These are phyloP conservation scores for Aleiodes leptofemur DNA, from an alignment of 2,888 invertebrate genomes.

Conservation along the genomic window DNA sequence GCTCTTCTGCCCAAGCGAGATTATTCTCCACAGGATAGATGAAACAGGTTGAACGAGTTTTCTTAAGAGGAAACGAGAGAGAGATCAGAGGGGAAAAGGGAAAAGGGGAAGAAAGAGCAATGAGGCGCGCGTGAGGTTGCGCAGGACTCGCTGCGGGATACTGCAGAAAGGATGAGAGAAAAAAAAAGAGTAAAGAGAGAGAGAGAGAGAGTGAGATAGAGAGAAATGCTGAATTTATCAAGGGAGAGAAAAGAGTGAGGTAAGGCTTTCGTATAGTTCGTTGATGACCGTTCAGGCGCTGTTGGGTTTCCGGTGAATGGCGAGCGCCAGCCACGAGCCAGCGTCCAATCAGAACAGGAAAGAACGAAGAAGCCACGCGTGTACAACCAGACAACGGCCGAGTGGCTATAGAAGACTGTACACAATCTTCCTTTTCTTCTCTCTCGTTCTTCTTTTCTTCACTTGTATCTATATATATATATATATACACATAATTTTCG, in stretches of 20 bases:
- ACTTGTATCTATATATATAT: conserved; percentile 29
- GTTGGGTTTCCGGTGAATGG: conserved; percentile 68
- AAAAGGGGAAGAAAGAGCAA: conserved; percentile 35
- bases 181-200: conserved; percentile 26
- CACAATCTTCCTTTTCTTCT: conserved; percentile 33
- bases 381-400: conserved; percentile 50
- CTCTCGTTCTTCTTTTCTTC: conserved; percentile 34
- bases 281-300: conserved; percentile 56
- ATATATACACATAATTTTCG: neutral
- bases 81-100: conserved; percentile 23
- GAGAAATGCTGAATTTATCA: conserved; percentile 40
- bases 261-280: conserved; percentile 46
- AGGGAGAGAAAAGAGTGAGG: conserved; percentile 39
- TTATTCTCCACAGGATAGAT: conserved; percentile 47
- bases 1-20: conserved; percentile 48
- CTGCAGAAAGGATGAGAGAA: conserved; percentile 37
- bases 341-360: conserved; percentile 74
- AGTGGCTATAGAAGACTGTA: conserved; percentile 2
- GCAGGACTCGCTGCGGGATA: conserved; percentile 43
- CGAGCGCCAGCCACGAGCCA: conserved; percentile 75
- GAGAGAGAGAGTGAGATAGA: conserved; percentile 42
- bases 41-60: conserved; percentile 68
- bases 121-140: conserved; percentile 40
- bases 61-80: conserved; percentile 38
- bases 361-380: conserved; percentile 73